Conservation (phyloP, 2,113 vertebrate genomes). For the Mesitornis unicolor region DNA sequence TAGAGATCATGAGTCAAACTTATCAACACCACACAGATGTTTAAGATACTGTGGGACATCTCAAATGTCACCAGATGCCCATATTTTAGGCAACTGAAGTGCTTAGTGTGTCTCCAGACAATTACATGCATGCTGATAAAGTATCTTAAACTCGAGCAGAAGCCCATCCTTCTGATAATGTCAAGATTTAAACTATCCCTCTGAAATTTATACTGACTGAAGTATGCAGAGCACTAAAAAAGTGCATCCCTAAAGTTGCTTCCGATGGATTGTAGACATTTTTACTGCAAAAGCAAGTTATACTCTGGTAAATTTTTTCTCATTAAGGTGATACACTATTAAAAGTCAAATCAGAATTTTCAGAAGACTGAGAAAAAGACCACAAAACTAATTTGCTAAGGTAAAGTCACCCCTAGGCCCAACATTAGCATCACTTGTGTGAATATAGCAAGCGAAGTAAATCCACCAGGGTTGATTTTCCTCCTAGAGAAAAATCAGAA, state of each 20-base stretch:
- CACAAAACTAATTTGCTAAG: not conserved
- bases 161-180: not conserved
- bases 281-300: not conserved
- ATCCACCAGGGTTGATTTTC: not conserved
- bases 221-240: not conserved
- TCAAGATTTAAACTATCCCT: not conserved
- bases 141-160: not conserved
- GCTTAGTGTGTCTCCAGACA: not conserved
- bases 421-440: not conserved
- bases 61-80: not conserved
- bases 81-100: not conserved
- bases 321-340: not conserved
- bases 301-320: not conserved
- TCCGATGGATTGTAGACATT: not conserved
- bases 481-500: not conserved
- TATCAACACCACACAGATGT: not conserved
- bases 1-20: not conserved
- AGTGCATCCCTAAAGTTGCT: not conserved
- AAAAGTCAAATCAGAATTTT: not conserved
- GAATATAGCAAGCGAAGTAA: not conserved
- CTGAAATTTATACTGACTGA: not conserved
- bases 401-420: not conserved
- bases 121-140: not conserved
- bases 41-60: not conserved
- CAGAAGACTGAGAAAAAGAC: not conserved